Evolutionary conservation across 2,888 invertebrate species (phyloP), one percentile per base, ranked within the genome.

Genomic region (Graphium colonna): DNA sequence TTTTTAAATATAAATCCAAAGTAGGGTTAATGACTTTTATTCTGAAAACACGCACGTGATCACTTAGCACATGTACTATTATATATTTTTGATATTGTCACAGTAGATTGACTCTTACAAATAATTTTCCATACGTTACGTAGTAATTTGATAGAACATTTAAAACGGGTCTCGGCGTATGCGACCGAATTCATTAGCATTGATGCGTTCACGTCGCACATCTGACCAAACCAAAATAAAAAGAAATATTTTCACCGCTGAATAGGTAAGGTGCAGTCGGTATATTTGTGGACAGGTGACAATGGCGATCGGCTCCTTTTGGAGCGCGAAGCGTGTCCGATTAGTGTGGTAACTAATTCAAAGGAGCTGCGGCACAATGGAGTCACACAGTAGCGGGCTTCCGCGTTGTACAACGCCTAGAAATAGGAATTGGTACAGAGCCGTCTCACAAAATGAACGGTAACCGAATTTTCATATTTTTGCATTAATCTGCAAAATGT

Each of bases 321-420:
- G 73, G 73, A 71, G 62, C 61, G 56, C 51, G 59, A 65, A 72
- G 73, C 80, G 79, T 70, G 72, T 74, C 81, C 63, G 81, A 84
- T 72, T 61, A 75, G 81, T 79, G 82, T 79, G 73, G 77, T 65
- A 68, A 72, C 78, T 77, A 77, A 77, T 77, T 82, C 80, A 75
- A 75, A 67, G 62, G 64, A 72, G 70, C 67, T 63, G 60, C 59
- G 56, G 54, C 50, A 85, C 82, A 84, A 83, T 79, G 71, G 73
- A 75, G 63, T 75, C 74, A 71, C 77, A 87, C 88, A 82, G 87
- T 87, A 87, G 88, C 86, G 61, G 79, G 83, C 86, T 85, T 86
- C 85, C 82, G 86, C 79, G 77, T 77, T 62, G 65, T 51, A 52
- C 59, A 51, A 57, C 52, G 51, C 51, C 61, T 68, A 60, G 69